A percentile compares a stretch with the other conserved stretches of the same genome.
Conservation (phyloP, 2,113 vertebrate species). For the Fulica atra region DNA sequence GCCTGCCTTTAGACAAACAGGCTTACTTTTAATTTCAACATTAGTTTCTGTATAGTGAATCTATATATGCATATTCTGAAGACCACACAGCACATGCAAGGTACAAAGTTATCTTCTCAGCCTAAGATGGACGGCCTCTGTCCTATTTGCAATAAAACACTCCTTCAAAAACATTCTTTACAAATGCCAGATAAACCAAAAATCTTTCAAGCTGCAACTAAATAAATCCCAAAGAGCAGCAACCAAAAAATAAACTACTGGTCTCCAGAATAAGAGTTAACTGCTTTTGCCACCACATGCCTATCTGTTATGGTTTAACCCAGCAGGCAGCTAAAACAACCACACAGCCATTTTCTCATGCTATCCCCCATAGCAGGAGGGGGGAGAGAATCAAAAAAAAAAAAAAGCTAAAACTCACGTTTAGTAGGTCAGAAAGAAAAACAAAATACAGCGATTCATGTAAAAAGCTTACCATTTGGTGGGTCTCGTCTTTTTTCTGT, state of each 20-base stretch:
- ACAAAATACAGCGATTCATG: neutral
- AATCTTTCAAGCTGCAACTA: neutral
- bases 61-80: neutral
- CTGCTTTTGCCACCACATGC: neutral
- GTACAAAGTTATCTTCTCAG: neutral
- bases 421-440: neutral
- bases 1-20: neutral
- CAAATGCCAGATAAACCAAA: neutral
- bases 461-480: conserved; percentile 68
- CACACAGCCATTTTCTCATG: no score
- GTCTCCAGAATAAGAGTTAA: neutral
- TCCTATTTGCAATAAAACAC: neutral
- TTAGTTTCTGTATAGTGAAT: neutral
- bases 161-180: neutral
- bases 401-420: no score
- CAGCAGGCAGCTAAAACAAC: no score
- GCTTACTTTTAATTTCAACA: neutral
- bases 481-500: conserved; percentile 76
- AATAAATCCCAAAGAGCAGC: conserved; percentile 12
- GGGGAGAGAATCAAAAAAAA: no score
- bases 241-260: neutral
- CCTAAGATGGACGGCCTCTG: neutral
- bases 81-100: neutral
- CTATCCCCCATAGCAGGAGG: no score
- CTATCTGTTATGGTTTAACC: no score